Base-by-base conservation (phyloP, 2,113 vertebrate genomes). In the Trochalopteron elliotii region DNA sequence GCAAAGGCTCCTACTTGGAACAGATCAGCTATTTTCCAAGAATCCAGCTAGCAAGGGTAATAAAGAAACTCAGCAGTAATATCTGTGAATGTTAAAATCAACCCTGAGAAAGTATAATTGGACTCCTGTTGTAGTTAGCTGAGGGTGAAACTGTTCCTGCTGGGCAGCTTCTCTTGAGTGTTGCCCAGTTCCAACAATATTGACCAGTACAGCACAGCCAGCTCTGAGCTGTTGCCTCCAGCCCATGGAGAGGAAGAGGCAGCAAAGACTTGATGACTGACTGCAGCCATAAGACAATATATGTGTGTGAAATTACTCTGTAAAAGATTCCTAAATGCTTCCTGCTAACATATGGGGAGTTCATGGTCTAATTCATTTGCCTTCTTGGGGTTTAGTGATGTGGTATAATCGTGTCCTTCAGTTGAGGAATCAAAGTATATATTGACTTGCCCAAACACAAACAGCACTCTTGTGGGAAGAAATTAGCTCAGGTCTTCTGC, bases 351-450 rank as follows among this genome's bases (percentile, higher is more conserved):
- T 27, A 70, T 15, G 39, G 16, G 33, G 22, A 71, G 25, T 27
- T 91, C 39, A 49, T 0, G 0, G 42, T 61, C 21, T 42, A 40
- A 40, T 67, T 89, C 47, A 49, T 23, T 33, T 4, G 0, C 40
- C 19, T 39, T 57, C n/a, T 55, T 89, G 67, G n/a, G 37, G 47
- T 44, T 83, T 49, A 80, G 39, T 31, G 53, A 40, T 59, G 63
- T 12, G 2, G 28, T 22, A 9, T 42, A 83, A 83, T 60, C 0
- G 0, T 68, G 57, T 28, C 40, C 63, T 72, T 68, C 68, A 50
- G 22, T 37, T 0, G 0, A 75, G 61, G 60, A 83, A 59, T 22
- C 52, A 45, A 87, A 72, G 33, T 3, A 2, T 10, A 4, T 31
- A 59, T 63, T 39, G 61, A 42, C 57, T 49, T 80, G n/a, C 57